A percentile compares a stretch with the other conserved stretches of the same genome.
Evolutionary conservation across 2,888 invertebrate species (phyloP).

Genomic region (Podotricha telesiphe): DNA sequence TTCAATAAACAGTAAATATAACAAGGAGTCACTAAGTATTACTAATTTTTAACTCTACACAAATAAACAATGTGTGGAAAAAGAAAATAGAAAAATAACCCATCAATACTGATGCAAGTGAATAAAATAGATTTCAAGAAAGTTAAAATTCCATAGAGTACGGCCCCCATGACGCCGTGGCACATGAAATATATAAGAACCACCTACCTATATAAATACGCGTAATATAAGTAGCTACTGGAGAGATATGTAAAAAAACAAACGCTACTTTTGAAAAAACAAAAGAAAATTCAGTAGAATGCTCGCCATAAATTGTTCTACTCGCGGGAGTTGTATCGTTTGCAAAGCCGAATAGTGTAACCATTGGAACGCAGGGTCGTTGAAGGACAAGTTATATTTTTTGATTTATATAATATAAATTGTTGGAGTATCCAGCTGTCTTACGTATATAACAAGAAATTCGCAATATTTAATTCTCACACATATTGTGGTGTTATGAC

Average conservation of each 20-base stretch:
- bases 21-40: too few relatives aligned
- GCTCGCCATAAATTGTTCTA: constrained; percentile 78
- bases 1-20: too few relatives aligned
- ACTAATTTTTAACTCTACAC: too few relatives aligned
- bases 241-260: constrained; percentile 48
- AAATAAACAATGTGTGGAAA: too few relatives aligned
- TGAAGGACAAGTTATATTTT: constrained; percentile 2
- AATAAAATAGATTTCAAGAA: neutral
- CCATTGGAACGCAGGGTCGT: constrained; percentile 19
- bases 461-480: too few relatives aligned
- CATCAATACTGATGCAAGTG: constrained; percentile 2
- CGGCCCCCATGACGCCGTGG: constrained; percentile 34
- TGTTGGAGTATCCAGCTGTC: too few relatives aligned
- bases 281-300: constrained; percentile 79
- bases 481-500: too few relatives aligned
- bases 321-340: constrained; percentile 75
- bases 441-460: too few relatives aligned
- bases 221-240: constrained; percentile 51
- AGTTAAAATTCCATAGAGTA: constrained; percentile 27
- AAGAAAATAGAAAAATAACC: too few relatives aligned
- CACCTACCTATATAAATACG: constrained; percentile 53
- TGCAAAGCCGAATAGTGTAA: constrained; percentile 71
- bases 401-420: too few relatives aligned
- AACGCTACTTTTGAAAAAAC: constrained; percentile 70
- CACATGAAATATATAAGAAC: constrained; percentile 49